Evolutionary conservation across 1,140 invertebrate species (phyloP).

Genomic region (Drosophila sulfurigaster): DNA sequence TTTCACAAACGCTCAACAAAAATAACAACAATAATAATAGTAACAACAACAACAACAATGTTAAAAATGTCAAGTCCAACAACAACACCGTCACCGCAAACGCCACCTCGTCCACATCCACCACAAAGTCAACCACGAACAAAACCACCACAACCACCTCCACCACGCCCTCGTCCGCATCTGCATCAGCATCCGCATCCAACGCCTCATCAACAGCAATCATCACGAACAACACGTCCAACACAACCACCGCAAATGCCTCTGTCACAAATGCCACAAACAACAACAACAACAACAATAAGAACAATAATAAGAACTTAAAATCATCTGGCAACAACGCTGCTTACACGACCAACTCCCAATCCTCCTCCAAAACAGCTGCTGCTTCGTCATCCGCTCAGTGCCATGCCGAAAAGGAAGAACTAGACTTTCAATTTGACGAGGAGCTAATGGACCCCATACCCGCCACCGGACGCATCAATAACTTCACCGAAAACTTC

Average conservation of each 20-base stretch:
- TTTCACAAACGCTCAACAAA: constrained; percentile 78
- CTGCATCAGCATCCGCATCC: constrained; percentile 57
- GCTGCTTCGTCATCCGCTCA: constrained; percentile 76
- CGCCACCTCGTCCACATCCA: constrained; percentile 52
- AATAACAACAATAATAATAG: constrained; percentile 57
- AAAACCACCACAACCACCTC: constrained; percentile 36
- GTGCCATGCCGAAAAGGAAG: constrained; percentile 89
- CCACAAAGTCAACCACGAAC: constrained; percentile 41
- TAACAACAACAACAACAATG: constrained; percentile 54
- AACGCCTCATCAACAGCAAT: constrained; percentile 59
- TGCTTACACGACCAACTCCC: constrained; percentile 77
- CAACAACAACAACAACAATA: constrained; percentile 38
- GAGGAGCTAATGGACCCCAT: constrained; percentile 93
- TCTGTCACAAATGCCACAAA: constrained; percentile 43
- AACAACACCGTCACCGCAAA: constrained; percentile 60
- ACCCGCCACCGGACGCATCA: constrained; percentile 89
- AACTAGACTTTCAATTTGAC: constrained; percentile 98
- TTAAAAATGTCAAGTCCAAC: constrained; percentile 59
- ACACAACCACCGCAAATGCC: constrained; percentile 45
- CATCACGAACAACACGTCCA: constrained; percentile 34
- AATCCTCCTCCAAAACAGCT: constrained; percentile 84
- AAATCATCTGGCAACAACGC: constrained; percentile 73
- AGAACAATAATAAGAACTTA: constrained; percentile 61
- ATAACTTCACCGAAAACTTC: constrained; percentile 92
- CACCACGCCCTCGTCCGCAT: constrained; percentile 48